phyloP scores from a whole-genome alignment of 2,113 vertebrate species.

The Oncorhynchus masou region DNA sequence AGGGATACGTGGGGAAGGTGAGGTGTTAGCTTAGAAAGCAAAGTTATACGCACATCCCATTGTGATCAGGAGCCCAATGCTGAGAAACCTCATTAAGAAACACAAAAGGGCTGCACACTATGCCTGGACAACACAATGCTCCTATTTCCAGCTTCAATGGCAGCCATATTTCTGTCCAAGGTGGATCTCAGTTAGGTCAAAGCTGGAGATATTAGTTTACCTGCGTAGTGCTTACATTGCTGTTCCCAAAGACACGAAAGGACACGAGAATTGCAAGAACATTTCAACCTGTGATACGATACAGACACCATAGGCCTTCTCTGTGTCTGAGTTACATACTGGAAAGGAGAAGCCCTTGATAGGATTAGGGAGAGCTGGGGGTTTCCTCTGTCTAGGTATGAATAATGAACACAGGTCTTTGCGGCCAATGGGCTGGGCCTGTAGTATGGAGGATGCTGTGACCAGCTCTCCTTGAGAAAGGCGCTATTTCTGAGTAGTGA shows the following conservation, averaged over 20 bases:
- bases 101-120: neutral
- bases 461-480: neutral
- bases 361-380: constrained; percentile 37
- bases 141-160: too few relatives aligned
- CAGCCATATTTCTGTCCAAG: too few relatives aligned
- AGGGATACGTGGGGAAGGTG: too few relatives aligned
- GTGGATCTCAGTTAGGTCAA: too few relatives aligned
- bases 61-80: too few relatives aligned
- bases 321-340: constrained; percentile 39
- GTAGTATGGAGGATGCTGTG: neutral
- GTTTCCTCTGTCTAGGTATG: constrained; percentile 56
- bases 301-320: constrained; percentile 28
- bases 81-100: too few relatives aligned
- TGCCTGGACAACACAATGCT: neutral
- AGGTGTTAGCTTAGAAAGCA: too few relatives aligned
- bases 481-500: neutral
- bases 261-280: constrained; percentile 25
- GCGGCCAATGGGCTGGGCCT: neutral
- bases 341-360: constrained; percentile 43
- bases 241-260: constrained; percentile 30
- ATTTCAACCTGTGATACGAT: constrained; percentile 46
- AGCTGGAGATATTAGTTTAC: constrained; percentile 48
- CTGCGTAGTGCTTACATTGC: constrained; percentile 41
- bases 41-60: too few relatives aligned
- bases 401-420: constrained; percentile 56